Base-by-base conservation (phyloP, 2,797 vertebrate genomes). In the Fistularia commersonii region DNA sequence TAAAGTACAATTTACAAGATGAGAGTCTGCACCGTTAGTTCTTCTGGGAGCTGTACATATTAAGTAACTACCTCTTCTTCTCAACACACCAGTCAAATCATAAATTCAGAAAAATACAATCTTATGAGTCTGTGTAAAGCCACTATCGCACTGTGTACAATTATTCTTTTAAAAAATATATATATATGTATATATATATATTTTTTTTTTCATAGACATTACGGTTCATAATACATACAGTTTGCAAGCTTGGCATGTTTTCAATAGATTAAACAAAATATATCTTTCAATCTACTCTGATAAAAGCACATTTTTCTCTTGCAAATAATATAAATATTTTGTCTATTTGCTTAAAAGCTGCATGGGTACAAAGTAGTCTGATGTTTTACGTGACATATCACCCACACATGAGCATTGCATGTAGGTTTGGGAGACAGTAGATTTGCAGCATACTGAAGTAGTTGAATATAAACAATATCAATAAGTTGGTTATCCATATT, bases 1-100 rank as follows among this genome's bases (percentile, higher is more conserved):
- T 90, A 67, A 56, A 59, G 79, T 68, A 87, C 87, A 92, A 94
- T 96, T 93, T 95, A 97, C 93, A 96, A 78, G 57, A 70, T 82
- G 76, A 91, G 88, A 93, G 88, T 85, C 90, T 92, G 93, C 74
- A 86, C 46, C 81, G 74, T 76, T 71, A 72, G 72, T 84, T 80
- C 77, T 80, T 87, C 71, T 84, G 81, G 78, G 89, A 87, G 79
- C 65, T 87, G 88, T 77, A 91, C 65, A 83, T 82, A 87, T 90
- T 34, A 87, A 88, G 86, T 84, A 63, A 41, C 56, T 44, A 86
- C 81, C 83, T 57, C 86, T 86, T 57, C 86, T 86, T 84, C 48
- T 91, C 58, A 90, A 84, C 86, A 90, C 89, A 90, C 91, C 90
- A 77, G 64, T 64, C 48, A 72, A 61, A 71, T 45, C 54, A 45